phyloP scores from a whole-genome alignment of 1,140 invertebrate genomes.

The Melanaphis sacchari region DNA sequence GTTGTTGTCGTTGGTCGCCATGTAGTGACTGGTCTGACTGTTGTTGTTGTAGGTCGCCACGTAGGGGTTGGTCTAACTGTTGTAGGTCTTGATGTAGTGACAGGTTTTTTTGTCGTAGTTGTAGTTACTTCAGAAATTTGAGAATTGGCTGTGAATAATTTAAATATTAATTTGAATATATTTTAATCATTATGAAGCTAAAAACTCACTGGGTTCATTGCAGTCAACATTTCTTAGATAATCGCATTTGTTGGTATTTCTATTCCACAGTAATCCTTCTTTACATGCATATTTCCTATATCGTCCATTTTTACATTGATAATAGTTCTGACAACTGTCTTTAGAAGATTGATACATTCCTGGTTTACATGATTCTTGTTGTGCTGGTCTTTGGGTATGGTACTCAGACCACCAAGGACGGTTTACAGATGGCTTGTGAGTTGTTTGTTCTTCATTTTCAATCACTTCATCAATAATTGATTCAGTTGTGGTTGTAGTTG shows the following conservation, averaged over 20 bases:
- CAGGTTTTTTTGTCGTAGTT: not conserved
- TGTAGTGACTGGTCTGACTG: not conserved
- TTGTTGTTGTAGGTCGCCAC: not conserved
- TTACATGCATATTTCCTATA: constrained; percentile 76
- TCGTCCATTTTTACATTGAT: constrained; percentile 75
- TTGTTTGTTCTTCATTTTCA: constrained; percentile 61
- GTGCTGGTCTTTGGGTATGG: constrained; percentile 60
- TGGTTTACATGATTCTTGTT: constrained; percentile 66
- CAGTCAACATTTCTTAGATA: constrained; percentile 80
- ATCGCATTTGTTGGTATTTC: constrained; percentile 72
- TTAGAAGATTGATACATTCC: constrained; percentile 74
- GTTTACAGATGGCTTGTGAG: constrained; percentile 61
- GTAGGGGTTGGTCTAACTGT: not conserved
- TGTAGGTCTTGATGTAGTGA: not conserved
- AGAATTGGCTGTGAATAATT: constrained; percentile 6
- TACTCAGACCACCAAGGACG: constrained; percentile 60
- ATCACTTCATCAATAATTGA: constrained; percentile 63
- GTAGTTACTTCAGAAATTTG: constrained; percentile 24
- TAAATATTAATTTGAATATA: not conserved
- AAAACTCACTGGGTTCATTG: constrained; percentile 19
- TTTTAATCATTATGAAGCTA: not conserved
- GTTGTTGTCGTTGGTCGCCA: constrained; percentile 18
- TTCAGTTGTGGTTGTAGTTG: constrained; percentile 60
- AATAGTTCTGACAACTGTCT: constrained; percentile 77
- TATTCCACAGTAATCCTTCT: constrained; percentile 82